Base-by-base conservation (phyloP, 2,797 vertebrate genomes). In the Cryptoprocta ferox region DNA sequence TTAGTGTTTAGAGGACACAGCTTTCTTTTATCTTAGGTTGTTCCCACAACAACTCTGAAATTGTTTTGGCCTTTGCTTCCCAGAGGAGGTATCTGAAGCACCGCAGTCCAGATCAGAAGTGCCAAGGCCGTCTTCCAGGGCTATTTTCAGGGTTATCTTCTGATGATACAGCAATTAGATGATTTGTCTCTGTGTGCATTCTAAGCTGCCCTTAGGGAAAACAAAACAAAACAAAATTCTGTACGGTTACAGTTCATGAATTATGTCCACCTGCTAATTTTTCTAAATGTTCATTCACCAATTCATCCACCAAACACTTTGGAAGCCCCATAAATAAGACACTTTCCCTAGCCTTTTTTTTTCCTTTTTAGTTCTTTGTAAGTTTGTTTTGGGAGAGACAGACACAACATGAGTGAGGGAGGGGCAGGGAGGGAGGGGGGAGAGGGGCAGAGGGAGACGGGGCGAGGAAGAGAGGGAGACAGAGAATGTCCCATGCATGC, bases 1-100 rank as follows among this genome's bases (percentile, higher is more conserved):
- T 50, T 92, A 94, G 48, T 97, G 97, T 97, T 97, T 88, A 95
- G 80, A 87, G 71, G 65, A 96, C 61, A 83, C 11, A 32, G 12
- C 8, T 82, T 39, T 61, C 86, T 98, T 97, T 96, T 94, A 96
- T 97, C 76, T 94, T 48, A 2, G 28, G 45, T 95, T 97, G 89
- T 97, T 94, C 61, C 89, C 95, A 92, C 80, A 96, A 84, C 76
- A 96, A 73, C 73, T 89, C 92, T 76, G 89, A 45, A 32, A 93
- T 81, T 85, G 7, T 76, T 96, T 87, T 84, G 86, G 37, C 37
- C 73, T 75, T 73, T 91, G 45, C 32, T 91, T 80, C 45, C 71
- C 35, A 32, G 5, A 35, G 75, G 91, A 76, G 12, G 14, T 56
- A 26, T 50, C 48, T 39, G 15, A 71, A 37, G 5, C 30, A 35